Percentiles rank a stretch among this genome's conserved stretches.
phyloP scores from a whole-genome alignment of 2,113 vertebrate species.

The Ctenomys sociabilis region DNA sequence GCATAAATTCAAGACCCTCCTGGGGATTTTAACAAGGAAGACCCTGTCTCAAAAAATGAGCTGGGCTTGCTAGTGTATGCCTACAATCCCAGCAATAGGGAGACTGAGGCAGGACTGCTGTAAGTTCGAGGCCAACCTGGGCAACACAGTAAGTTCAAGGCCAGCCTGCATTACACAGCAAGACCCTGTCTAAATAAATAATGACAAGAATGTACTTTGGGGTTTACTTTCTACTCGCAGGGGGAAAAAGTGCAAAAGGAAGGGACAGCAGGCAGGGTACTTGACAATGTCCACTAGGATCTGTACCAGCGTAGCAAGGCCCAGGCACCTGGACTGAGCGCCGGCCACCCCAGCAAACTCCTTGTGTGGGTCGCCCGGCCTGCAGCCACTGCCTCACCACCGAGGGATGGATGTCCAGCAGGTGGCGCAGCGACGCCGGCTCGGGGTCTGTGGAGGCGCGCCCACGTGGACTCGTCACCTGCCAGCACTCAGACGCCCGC shows the following conservation, averaged over 20 bases:
- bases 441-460: slow-evolving; percentile 77
- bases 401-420: slow-evolving; percentile 84
- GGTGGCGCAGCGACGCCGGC: slow-evolving; percentile 77
- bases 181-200: neutral
- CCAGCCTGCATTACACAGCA: neutral
- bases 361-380: neutral
- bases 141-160: neutral
- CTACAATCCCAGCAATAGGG: neutral
- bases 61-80: neutral
- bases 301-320: slow-evolving; percentile 42
- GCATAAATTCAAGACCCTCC: neutral
- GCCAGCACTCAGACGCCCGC: slow-evolving; percentile 73
- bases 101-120: neutral
- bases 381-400: slow-evolving; percentile 75
- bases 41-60: neutral
- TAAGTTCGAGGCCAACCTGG: neutral
- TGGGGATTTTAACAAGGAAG: neutral
- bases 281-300: slow-evolving; percentile 53
- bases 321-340: slow-evolving; percentile 75
- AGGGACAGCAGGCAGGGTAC: neutral
- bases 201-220: neutral
- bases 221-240: neutral
- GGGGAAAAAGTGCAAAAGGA: neutral
- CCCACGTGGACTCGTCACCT: slow-evolving; percentile 77
- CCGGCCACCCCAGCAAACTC: slow-evolving; percentile 83